Evolutionary conservation across 2,797 vertebrate genomes (phyloP).

Genomic region (Lindbergichthys nudifrons): DNA sequence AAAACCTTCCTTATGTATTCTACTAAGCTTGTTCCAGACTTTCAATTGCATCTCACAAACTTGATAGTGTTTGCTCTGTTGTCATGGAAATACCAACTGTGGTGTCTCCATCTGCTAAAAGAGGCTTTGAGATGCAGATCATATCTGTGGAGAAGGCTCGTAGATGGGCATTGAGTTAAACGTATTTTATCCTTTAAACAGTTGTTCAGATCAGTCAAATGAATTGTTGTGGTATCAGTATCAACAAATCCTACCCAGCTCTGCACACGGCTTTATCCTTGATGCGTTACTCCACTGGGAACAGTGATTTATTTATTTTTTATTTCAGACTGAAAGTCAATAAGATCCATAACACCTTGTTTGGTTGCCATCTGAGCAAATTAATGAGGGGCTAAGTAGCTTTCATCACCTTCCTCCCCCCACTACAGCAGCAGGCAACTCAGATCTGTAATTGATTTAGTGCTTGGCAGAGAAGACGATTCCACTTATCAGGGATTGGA

Average conservation of each 20-base stretch:
- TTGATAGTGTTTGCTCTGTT: not conserved
- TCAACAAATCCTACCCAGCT: not conserved
- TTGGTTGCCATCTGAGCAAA: slow-evolving; percentile 70
- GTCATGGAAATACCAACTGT: not conserved
- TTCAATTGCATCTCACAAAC: not conserved
- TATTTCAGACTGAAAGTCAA: slow-evolving; percentile 35
- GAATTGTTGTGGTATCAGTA: not conserved
- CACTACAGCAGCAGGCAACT: slow-evolving; percentile 59
- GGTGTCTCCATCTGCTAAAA: not conserved
- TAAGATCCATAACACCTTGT: slow-evolving; percentile 71
- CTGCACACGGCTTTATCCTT: slow-evolving; percentile 1
- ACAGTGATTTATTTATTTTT: slow-evolving; percentile 2
- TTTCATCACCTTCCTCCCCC: slow-evolving; percentile 61
- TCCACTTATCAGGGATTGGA: slow-evolving; percentile 56
- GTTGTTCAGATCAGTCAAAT: not conserved
- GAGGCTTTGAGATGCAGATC: not conserved
- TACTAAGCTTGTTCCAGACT: not conserved
- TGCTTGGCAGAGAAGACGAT: slow-evolving; percentile 49
- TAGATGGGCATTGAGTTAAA: not conserved
- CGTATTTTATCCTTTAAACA: not conserved
- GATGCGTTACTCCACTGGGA: slow-evolving; percentile 26
- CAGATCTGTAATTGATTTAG: slow-evolving; percentile 66
- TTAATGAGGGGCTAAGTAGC: slow-evolving; percentile 64
- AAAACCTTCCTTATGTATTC: not conserved
- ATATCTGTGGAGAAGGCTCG: not conserved